Evolutionary conservation across 2,797 vertebrate genomes (phyloP), one percentile per base, ranked within the genome.

Genomic region (Capromys pilorides): DNA sequence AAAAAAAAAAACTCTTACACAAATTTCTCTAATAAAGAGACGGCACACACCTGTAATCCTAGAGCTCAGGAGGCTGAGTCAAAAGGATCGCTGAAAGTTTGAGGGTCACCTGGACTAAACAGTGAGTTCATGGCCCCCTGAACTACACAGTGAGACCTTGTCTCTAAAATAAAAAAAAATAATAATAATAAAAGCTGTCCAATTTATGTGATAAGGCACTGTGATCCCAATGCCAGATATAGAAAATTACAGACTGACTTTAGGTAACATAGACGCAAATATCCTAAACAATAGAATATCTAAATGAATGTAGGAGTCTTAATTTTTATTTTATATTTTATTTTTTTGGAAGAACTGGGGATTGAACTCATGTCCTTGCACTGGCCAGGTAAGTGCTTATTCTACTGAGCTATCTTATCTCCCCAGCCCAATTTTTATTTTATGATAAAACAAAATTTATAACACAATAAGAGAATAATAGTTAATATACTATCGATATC

Each of bases 241-340:
- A 64, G 21, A 84, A 88, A 91, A 86, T 49, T 57, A 71, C 14
- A 69, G 24, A 49, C 51, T 26, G 41, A 79, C 36, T 62, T 88
- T 21, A 73, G 45, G 82, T 51, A 64, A 62, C 31, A 95, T n/a
- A 86, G 59, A 86, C 18, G 81, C 31, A 95, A 95, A 95, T 83
- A 94, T 73, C n/a, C 73, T 77, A 49, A 75, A 28, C 28, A 75
- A 77, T 9, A 77, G 41, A 77, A 49, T 49, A 49, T 13, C 13
- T 77, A 49, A 49, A 18, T 49, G 41, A 77, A 77, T 77, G 1
- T 93, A 90, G 79, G 21, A 62, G 31, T 62, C 41, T 77, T 77
- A 45, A 75, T 41, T 73, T 73, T 41, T 39, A 73, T 73, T 73
- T 73, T 41, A 45, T 45, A 45, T 45, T 45, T 45, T 45, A 45